Conservation (phyloP, 1,140 invertebrate genomes). For the Venustaconcha ellipsiformis region DNA sequence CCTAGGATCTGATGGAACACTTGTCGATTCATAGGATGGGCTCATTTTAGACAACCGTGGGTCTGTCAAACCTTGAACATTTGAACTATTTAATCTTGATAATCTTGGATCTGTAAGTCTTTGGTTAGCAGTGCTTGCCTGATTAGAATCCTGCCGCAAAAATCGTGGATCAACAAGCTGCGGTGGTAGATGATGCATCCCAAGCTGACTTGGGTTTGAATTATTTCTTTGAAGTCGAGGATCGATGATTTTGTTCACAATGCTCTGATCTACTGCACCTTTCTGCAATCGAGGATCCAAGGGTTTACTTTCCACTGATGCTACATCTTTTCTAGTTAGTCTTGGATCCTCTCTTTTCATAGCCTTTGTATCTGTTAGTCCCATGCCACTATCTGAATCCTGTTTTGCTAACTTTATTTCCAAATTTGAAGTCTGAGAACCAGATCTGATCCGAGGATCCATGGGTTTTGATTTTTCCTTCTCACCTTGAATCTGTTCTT, state of each 20-base stretch:
- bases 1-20: slow-evolving; percentile 14
- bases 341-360: slow-evolving; percentile 11
- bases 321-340: slow-evolving; percentile 3
- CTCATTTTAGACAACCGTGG: slow-evolving; percentile 17
- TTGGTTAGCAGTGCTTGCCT: neutral
- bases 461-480: no score
- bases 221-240: slow-evolving; percentile 40
- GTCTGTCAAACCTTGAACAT: slow-evolving; percentile 9
- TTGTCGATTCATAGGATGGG: slow-evolving; percentile 15
- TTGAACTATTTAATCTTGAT: slow-evolving; percentile 10
- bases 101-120: slow-evolving; percentile 19
- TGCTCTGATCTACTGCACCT: slow-evolving; percentile 2
- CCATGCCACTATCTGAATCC: no score
- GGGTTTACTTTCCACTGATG: slow-evolving; percentile 4
- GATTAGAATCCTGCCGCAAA: slow-evolving; percentile 17
- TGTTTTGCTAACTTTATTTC: no score
- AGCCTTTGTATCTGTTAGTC: no score
- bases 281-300: slow-evolving; percentile 41
- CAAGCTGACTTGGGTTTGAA: slow-evolving; percentile 17
- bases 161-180: slow-evolving; percentile 27
- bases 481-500: slow-evolving; percentile 12
- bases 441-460: no score
- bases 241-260: slow-evolving; percentile 29
- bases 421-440: no score
- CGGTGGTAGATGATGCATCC: slow-evolving; percentile 4